Base-by-base conservation (phyloP, 1,140 invertebrate species). In the Diachasmimorpha longicaudata region DNA sequence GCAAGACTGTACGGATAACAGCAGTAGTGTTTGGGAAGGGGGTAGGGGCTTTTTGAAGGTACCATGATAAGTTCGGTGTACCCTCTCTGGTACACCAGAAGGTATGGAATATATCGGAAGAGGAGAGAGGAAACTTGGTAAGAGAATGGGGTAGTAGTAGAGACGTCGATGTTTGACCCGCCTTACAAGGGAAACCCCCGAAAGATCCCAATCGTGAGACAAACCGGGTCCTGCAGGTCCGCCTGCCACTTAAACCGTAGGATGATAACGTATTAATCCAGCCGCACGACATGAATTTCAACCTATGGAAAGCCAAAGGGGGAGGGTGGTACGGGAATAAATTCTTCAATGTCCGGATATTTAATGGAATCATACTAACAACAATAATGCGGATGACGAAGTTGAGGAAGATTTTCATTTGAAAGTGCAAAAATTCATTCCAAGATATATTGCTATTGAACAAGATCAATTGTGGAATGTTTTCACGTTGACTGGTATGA, bases 231-330 rank as follows among this genome's bases (percentile, higher is more conserved):
- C 46, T 37, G 44, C 31, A 58, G 44, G 80, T 82, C 81, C 82
- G 81, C 82, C 84, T 83, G 79, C 82, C 86, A 87, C 85, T 87
- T 87, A 86, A 52, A 31, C 83, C 82, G 58, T 84, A 81, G 81
- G 85, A 86, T 87, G 85, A 88, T 88, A 88, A 88, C 84, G 82
- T 83, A 84, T 83, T 88, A 87, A 88, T 87, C 85, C 84, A 79
- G 72, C 84, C 79, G 78, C 79, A 82, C 83, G 83, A 85, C 84
- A 84, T 81, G 55, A 73, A 73, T 68, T 68, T 39, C 13, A 39
- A 16, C 16, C 66, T 16, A 68, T 39, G 66, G 25, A 42, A 68
- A 68, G 36, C 31, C 66, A 37, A 68, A 68, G 14, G 25, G 25
- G 66, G 39, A 42, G 39, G 39, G 39, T 10, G 9, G 39, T 4